Evolutionary conservation across 2,888 invertebrate species (phyloP).

Genomic region (Pantelozetes paolii): DNA sequence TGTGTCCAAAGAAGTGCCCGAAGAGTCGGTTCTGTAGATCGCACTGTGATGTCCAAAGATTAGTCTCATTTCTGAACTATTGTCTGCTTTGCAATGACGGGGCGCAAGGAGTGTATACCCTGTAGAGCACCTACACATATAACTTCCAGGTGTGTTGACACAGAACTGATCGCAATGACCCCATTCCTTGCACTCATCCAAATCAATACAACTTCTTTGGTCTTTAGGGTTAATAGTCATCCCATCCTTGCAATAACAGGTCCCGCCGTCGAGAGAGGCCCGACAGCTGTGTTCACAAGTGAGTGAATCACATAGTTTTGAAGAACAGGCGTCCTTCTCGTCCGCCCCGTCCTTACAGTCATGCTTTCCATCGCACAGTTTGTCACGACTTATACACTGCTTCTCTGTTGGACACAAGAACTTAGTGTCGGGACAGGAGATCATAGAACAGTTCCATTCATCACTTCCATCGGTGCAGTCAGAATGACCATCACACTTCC

Average conservation of each 20-base stretch:
- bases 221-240: conserved; percentile 73
- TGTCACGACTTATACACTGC: conserved; percentile 79
- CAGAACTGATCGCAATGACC: conserved; percentile 84
- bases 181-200: conserved; percentile 66
- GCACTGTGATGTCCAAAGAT: conserved; percentile 68
- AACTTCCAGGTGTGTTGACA: conserved; percentile 75
- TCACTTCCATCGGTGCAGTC: conserved; percentile 91
- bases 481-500: conserved; percentile 57
- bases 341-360: conserved; percentile 90
- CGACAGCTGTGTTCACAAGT: conserved; percentile 88
- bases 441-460: conserved; percentile 78
- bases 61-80: conserved; percentile 57
- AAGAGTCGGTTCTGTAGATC: conserved; percentile 66
- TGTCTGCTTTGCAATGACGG: conserved; percentile 53
- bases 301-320: conserved; percentile 71
- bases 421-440: conserved; percentile 82
- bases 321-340: conserved; percentile 79
- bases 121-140: conserved; percentile 73
- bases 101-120: conserved; percentile 65
- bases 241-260: conserved; percentile 82
- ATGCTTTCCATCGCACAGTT: conserved; percentile 81
- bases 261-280: conserved; percentile 80
- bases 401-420: conserved; percentile 80
- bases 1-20: conserved; percentile 58
- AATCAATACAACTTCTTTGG: conserved; percentile 79